Evolutionary conservation across 2,797 vertebrate genomes (phyloP), one percentile per base, ranked within the genome.

Genomic region (Melanotaenia parkinsoni): DNA sequence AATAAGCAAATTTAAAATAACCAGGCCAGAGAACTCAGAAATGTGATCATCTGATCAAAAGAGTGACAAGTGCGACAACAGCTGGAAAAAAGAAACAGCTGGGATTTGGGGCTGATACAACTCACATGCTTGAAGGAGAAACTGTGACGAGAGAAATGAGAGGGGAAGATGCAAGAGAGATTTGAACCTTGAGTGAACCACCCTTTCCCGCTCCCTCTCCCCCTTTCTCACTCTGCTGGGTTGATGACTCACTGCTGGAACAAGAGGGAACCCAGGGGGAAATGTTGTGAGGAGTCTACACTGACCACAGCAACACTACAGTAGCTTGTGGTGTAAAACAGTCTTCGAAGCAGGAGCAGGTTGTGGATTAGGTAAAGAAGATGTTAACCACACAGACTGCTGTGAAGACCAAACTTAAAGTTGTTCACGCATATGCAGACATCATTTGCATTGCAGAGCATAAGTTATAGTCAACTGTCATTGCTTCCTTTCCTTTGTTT

Each of bases 151-250:
- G 62, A 72, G 58, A 80, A 65, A 68, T 58, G 81, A 72, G 76
- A 64, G 77, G 68, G 77, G 76, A 81, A 10, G 58, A 80, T 67
- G 70, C 62, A n/a, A 83, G 77, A 74, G 65, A 83, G 86, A 76
- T 86, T 82, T 93, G 91, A 88, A 91, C 91, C 90, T 81, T 88
- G 81, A 85, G 38, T 93, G 90, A 93, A 91, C 93, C 83, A 26
- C 61, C 67, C 84, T 51, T 72, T 80, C 70, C 77, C 33, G 62
- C 75, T 79, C 53, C 71, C 67, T 73, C 74, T 30, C 63, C 75
- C 63, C 43, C 76, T 77, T 77, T 84, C 86, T 74, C 77, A 79
- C 86, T 78, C 75, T 70, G 80, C 72, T 62, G 84, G 88, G 86
- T 70, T 68, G 81, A 92, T 91, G 92, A 93, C 83, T 93, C 89